phyloP scores from a whole-genome alignment of 2,888 invertebrate genomes.

The Leucozona laternaria region DNA sequence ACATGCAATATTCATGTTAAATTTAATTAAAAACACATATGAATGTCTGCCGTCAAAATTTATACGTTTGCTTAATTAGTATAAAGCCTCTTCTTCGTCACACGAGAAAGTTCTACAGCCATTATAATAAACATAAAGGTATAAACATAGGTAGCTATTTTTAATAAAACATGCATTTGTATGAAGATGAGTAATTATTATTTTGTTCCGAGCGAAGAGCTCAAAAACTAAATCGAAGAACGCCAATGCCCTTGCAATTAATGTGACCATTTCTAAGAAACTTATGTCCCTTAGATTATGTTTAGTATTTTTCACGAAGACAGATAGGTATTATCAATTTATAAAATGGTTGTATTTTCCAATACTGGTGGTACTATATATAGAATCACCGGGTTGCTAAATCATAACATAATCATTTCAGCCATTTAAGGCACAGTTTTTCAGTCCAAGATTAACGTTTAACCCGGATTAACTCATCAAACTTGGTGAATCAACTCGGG shows the following conservation, averaged over 20 bases:
- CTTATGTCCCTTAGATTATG: too few species aligned
- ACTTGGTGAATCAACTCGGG: too few species aligned
- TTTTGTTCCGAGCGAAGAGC: slow-evolving; percentile 1
- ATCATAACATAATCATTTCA: too few species aligned
- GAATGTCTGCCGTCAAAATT: slow-evolving; percentile 4
- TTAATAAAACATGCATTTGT: slow-evolving; percentile 3
- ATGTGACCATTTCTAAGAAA: background rate
- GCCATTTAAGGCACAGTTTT: too few species aligned
- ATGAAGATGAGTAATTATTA: slow-evolving; percentile 10
- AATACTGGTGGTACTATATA: too few species aligned
- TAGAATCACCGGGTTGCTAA: too few species aligned
- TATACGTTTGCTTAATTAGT: background rate
- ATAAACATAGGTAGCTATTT: background rate
- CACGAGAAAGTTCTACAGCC: background rate
- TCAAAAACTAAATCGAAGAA: slow-evolving; percentile 13
- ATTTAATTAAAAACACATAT: slow-evolving; percentile 64
- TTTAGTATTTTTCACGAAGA: too few species aligned
- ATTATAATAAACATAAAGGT: background rate
- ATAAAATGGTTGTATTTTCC: too few species aligned
- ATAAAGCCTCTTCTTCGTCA: slow-evolving; percentile 16
- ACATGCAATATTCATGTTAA: slow-evolving; percentile 65
- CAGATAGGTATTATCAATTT: too few species aligned
- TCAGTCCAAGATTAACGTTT: too few species aligned
- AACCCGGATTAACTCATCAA: too few species aligned
- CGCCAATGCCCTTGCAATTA: background rate